Percentiles rank a stretch among this genome's conserved stretches.
phyloP scores from a whole-genome alignment of 2,797 vertebrate genomes.

The Erpetoichthys calabaricus region DNA sequence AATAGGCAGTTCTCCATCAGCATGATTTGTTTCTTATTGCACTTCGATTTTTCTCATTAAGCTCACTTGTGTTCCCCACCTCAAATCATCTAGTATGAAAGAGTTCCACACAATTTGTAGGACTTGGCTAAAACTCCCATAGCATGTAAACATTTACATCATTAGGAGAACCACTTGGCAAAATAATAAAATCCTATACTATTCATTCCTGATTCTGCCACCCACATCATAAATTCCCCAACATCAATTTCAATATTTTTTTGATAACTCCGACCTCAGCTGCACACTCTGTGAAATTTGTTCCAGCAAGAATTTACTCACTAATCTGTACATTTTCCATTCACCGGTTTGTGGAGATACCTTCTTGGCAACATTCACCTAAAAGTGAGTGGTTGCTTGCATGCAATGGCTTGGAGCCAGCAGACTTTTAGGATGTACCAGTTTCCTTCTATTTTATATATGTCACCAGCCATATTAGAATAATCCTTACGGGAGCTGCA shows the following conservation, averaged over 20 bases:
- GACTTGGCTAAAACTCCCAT: neutral
- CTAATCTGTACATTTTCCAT: slow-evolving; percentile 17
- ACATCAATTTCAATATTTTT: neutral
- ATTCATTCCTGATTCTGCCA: neutral
- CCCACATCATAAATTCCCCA: neutral
- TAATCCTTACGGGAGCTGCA: slow-evolving; percentile 28
- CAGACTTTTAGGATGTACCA: slow-evolving; percentile 33
- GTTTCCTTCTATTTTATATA: slow-evolving; percentile 47
- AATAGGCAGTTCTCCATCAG: too few species aligned
- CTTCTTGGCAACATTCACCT: slow-evolving; percentile 5
- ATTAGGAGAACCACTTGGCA: slow-evolving; percentile 1
- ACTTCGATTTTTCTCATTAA: too few species aligned
- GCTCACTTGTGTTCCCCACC: neutral
- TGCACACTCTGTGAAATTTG: neutral
- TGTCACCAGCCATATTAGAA: slow-evolving; percentile 34
- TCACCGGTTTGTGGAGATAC: slow-evolving; percentile 11
- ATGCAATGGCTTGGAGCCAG: slow-evolving; percentile 30
- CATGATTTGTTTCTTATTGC: too few species aligned
- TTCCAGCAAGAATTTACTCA: slow-evolving; percentile 1
- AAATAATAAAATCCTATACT: neutral
- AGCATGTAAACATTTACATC: neutral
- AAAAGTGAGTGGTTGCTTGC: slow-evolving; percentile 15
- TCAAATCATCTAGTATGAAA: neutral
- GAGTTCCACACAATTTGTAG: neutral
- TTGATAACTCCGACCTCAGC: neutral